Evolutionary conservation across 2,888 invertebrate species (phyloP), one percentile per base, ranked within the genome.

Genomic region (Deilephila porcellus): DNA sequence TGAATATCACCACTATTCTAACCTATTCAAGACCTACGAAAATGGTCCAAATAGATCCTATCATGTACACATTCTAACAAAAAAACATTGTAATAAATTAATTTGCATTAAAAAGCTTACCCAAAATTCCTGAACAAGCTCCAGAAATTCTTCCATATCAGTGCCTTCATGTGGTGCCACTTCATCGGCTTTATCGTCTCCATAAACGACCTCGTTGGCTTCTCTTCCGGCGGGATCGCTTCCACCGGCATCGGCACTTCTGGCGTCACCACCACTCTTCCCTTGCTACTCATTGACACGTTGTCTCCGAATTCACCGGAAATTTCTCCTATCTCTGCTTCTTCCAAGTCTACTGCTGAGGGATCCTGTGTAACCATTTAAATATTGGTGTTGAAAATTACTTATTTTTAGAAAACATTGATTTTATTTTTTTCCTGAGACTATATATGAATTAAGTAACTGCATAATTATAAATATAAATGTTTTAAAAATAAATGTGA

Each of bases 261-360:
- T 11, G 96, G 94, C 14, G 95, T 95, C 62, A 97, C 96, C 0
- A 96, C 96, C 72, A 97, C 96, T 73, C 96, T 95, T 14, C 96
- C 96, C 76, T 96, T 96, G 83, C 97, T 97, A 73, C 96, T 96
- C 95, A 97, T 96, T 4, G 97, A 97, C 3, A 97, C 96, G 83
- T 97, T 98, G 88, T 98, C 98, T 64, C 98, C 98, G 78, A 98
- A 98, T 88, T 98, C 98, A 4, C 98, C 98, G 25, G 97, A 97
- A 80, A 98, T 97, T 88, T 98, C 98, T 0, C 96, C 96, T 0
- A 96, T 92, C 85, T 97, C 96, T 62, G 96, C 96, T 77, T 96
- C 96, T 82, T 96, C 96, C 67, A 96, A 91, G 80, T 97, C 97
- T 74, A 96, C 90, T 0, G 96, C 94, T 45, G 95, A 95, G 53